These are phyloP conservation scores for Podilymbus podiceps DNA, from an alignment of 2,113 vertebrate species.

Conservation along the genomic window DNA sequence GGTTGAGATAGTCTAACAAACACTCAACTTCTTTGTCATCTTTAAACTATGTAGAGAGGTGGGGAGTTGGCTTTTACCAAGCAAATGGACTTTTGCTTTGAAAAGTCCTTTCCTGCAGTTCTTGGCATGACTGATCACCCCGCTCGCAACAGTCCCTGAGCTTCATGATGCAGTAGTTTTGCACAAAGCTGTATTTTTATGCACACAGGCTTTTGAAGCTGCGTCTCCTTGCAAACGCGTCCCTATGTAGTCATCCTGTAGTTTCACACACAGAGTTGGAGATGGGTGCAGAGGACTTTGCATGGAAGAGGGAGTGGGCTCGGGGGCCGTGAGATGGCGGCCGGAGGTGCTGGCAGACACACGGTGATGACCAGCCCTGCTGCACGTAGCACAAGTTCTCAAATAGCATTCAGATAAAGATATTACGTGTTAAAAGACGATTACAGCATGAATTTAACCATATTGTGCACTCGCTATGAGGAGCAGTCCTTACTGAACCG, in stretches of 20 bases:
- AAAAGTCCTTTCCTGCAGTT: conserved; percentile 5
- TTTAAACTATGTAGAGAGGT: conserved; percentile 8
- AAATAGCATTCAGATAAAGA: background rate
- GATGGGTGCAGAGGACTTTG: background rate
- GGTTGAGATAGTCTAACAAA: background rate
- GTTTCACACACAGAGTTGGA: background rate
- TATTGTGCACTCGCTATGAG: background rate
- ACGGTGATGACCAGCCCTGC: accelerated
- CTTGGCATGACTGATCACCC: background rate
- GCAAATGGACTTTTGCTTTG: background rate
- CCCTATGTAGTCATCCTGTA: background rate
- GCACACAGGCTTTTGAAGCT: background rate
- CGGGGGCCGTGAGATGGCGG: background rate
- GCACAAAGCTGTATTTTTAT: background rate
- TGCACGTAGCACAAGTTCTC: background rate
- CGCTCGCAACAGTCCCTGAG: background rate
- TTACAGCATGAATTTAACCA: background rate
- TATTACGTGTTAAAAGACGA: accelerated
- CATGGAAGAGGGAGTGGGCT: background rate
- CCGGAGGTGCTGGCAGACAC: background rate
- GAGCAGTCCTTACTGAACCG: background rate
- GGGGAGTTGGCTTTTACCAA: background rate
- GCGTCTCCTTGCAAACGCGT: background rate
- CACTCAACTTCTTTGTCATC: background rate
- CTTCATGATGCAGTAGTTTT: background rate